Evolutionary conservation across 2,113 vertebrate species (phyloP), one percentile per base, ranked within the genome.

Genomic region (Pontoporia blainvillei): DNA sequence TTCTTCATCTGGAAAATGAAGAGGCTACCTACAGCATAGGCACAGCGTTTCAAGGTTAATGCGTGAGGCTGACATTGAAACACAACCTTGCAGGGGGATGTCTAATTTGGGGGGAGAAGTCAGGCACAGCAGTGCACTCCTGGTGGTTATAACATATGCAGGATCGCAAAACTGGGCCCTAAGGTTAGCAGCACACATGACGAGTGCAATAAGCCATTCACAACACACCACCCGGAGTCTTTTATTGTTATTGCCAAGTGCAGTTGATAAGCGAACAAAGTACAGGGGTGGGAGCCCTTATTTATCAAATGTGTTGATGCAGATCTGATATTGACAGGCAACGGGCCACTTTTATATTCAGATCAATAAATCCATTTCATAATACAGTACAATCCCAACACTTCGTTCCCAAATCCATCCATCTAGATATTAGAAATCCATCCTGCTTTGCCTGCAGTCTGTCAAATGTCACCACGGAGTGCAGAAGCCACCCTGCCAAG

Each of bases 361-460:
- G 94, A 97, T 95, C 96, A 95, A 96, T 96, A 97, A 98, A 98
- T 97, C 93, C 78, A 96, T 92, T 96, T 98, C 75, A 96, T 96
- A 97, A 98, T 96, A 96, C 78, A 76, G 96, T 94, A 25, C 96
- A 25, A 97, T 91, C 84, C 75, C 98, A 17, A 84, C 57, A 95
- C 95, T 92, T 91, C 3, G 8, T 86, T 86, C 81, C 91, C 92
- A 75, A 89, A 93, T 67, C 96, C 86, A 73, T 76, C 81, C 94
- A 97, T 78, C 95, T 57, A 94, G 64, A 87, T 89, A 93, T 62
- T 88, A 95, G 90, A 98, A 98, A 98, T 97, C 96, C 87, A 90
- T 96, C 96, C 31, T 92, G 94, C 91, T 94, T 96, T 96, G 97
- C 86, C 94, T 97, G 91, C 3, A 97, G 87, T 86, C 95, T 97